A percentile compares a stretch with the other conserved stretches of the same genome.
These are phyloP conservation scores for Drosophila bunnanda DNA, from an alignment of 2,888 invertebrate species.

Conservation along the genomic window DNA sequence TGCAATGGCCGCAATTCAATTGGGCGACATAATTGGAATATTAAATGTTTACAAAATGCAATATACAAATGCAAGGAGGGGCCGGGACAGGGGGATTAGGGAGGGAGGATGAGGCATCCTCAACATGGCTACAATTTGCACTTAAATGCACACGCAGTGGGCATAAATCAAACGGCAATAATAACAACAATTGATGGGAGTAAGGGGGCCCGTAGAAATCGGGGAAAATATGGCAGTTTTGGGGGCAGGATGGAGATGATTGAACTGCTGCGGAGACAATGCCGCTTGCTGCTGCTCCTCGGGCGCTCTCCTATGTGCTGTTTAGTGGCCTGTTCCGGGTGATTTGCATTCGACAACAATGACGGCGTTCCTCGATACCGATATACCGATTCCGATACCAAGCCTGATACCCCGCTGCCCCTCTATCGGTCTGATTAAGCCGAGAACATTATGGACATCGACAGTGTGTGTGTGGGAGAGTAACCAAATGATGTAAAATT, in stretches of 20 bases:
- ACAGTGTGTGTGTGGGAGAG: slow-evolving; percentile 50
- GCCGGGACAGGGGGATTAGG: background rate
- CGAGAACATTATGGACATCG: slow-evolving; percentile 34
- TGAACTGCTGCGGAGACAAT: slow-evolving; percentile 29
- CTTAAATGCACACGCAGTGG: slow-evolving; percentile 69
- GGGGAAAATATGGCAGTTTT: slow-evolving; percentile 13
- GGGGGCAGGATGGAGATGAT: slow-evolving; percentile 7
- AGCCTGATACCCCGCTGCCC: slow-evolving; percentile 18
- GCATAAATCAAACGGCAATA: slow-evolving; percentile 72
- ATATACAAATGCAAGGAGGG: slow-evolving; percentile 62
- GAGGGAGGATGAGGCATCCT: slow-evolving; percentile 22
- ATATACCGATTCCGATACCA: slow-evolving; percentile 38
- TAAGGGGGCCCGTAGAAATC: background rate
- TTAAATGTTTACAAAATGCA: slow-evolving; percentile 79
- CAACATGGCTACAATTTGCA: slow-evolving; percentile 69
- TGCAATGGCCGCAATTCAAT: slow-evolving; percentile 61
- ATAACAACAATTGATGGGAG: slow-evolving; percentile 36
- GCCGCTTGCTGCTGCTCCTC: slow-evolving; percentile 4
- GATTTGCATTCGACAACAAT: slow-evolving; percentile 76
- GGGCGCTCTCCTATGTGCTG: slow-evolving; percentile 30
- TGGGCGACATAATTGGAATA: slow-evolving; percentile 77
- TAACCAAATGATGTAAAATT: slow-evolving; percentile 56
- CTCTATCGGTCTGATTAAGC: slow-evolving; percentile 30
- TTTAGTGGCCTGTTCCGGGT: slow-evolving; percentile 62
- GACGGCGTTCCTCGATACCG: slow-evolving; percentile 59